A percentile compares a stretch with the other conserved stretches of the same genome.
Conservation (phyloP, 1,140 invertebrate species). For the Phortica variegata region DNA sequence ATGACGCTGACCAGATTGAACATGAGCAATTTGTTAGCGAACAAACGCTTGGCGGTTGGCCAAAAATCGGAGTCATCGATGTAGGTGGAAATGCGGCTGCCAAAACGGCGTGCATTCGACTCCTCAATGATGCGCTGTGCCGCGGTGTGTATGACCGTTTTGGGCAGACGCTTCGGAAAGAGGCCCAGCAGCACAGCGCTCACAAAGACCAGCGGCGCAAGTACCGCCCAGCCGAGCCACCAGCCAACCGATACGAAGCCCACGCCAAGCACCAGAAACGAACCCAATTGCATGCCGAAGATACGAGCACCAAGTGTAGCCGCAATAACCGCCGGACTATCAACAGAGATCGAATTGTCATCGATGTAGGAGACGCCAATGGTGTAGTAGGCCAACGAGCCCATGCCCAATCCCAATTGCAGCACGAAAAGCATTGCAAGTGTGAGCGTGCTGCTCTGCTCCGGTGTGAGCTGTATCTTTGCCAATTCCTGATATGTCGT, state of each 20-base stretch:
- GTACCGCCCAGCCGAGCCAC: constrained; percentile 65
- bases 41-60: constrained; percentile 61
- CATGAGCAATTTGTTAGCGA: constrained; percentile 64
- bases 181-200: constrained; percentile 61
- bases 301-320: constrained; percentile 40
- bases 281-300: constrained; percentile 49
- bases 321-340: constrained; percentile 57
- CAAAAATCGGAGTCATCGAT: constrained; percentile 59
- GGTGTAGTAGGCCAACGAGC: constrained; percentile 64
- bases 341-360: constrained; percentile 65
- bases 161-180: constrained; percentile 63
- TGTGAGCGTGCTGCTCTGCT: constrained; percentile 43
- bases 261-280: constrained; percentile 45
- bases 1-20: constrained; percentile 62
- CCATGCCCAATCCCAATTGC: constrained; percentile 64
- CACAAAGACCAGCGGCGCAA: constrained; percentile 61
- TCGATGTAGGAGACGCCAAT: constrained; percentile 69
- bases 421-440: constrained; percentile 61
- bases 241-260: constrained; percentile 38
- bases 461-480: constrained; percentile 24
- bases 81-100: constrained; percentile 42
- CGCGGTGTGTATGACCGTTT: constrained; percentile 61
- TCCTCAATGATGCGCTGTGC: constrained; percentile 58
- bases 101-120: constrained; percentile 31
- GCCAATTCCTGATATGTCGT: constrained; percentile 47